A percentile compares a stretch with the other conserved stretches of the same genome.
Conservation (phyloP, 2,113 vertebrate genomes). For the Urocolius indicus region DNA sequence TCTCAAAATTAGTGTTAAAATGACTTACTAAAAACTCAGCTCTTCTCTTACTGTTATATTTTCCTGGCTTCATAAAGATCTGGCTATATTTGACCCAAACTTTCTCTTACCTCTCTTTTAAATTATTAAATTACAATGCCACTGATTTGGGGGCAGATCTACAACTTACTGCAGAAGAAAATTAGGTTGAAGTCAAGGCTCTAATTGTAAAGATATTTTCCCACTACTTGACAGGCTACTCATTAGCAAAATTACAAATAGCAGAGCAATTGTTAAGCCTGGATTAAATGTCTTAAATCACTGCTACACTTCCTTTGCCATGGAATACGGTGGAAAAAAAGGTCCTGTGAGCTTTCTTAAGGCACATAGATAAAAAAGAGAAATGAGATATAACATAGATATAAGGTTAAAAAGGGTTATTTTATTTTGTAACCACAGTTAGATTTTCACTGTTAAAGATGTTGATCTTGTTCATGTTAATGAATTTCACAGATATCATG, state of each 20-base stretch:
- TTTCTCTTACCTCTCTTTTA: background rate
- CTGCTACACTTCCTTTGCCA: background rate
- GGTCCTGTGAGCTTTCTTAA: background rate
- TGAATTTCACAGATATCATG: background rate
- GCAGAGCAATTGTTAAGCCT: background rate
- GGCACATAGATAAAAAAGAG: background rate
- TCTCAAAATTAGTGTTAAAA: background rate
- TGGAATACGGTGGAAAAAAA: background rate
- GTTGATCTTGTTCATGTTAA: background rate
- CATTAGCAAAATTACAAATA: background rate
- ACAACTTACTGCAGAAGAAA: background rate
- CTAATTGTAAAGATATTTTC: slow-evolving; percentile 24
- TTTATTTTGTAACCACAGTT: background rate
- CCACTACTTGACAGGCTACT: background rate
- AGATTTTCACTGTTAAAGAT: background rate
- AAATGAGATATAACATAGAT: background rate
- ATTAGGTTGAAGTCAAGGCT: background rate
- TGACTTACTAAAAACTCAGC: background rate
- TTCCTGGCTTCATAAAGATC: background rate
- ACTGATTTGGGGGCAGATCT: background rate
- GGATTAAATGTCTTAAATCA: slow-evolving; percentile 1
- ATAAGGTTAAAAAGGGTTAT: background rate
- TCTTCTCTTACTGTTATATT: background rate
- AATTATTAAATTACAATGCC: background rate
- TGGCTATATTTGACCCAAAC: background rate